Conservation (phyloP, 1,140 invertebrate genomes). For the Apis cerana region DNA sequence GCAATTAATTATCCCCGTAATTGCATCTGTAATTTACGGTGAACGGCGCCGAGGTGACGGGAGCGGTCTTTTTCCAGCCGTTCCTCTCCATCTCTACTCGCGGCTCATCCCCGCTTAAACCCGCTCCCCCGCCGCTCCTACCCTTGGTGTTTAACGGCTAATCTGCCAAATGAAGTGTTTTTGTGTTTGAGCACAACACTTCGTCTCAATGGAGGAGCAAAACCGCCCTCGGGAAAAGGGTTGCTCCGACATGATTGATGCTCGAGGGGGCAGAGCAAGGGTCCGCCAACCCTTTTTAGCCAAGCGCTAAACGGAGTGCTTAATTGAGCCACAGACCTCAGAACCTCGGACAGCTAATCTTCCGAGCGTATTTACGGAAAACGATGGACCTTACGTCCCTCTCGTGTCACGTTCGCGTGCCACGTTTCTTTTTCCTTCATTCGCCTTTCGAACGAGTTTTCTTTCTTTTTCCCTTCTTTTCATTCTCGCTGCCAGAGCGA, state of each 20-base stretch:
- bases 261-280: slow-evolving; percentile 73
- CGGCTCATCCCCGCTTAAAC: slow-evolving; percentile 34
- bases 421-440: slow-evolving; percentile 4
- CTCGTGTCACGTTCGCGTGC: slow-evolving; percentile 12
- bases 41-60: slow-evolving; percentile 6
- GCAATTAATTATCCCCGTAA: slow-evolving; percentile 51
- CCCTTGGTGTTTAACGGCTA: slow-evolving; percentile 80
- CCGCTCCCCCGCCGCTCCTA: slow-evolving; percentile 5
- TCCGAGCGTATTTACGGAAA: slow-evolving; percentile 61
- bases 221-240: slow-evolving; percentile 80
- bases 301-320: slow-evolving; percentile 76
- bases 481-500: background rate
- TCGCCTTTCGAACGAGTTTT: background rate
- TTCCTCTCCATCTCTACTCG: background rate
- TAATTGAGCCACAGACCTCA: slow-evolving; percentile 80
- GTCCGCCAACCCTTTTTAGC: slow-evolving; percentile 76
- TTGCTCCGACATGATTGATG: slow-evolving; percentile 81
- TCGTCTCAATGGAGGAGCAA: slow-evolving; percentile 78
- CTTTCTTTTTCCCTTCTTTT: too few relatives aligned
- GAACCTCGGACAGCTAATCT: slow-evolving; percentile 79
- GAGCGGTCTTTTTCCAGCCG: slow-evolving; percentile 45
- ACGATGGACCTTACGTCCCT: slow-evolving; percentile 53
- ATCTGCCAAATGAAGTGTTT: slow-evolving; percentile 82
- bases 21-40: slow-evolving; percentile 46
- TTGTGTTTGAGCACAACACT: slow-evolving; percentile 82